Evolutionary conservation across 2,888 invertebrate genomes (phyloP).

Genomic region (Melanophora roralis): DNA sequence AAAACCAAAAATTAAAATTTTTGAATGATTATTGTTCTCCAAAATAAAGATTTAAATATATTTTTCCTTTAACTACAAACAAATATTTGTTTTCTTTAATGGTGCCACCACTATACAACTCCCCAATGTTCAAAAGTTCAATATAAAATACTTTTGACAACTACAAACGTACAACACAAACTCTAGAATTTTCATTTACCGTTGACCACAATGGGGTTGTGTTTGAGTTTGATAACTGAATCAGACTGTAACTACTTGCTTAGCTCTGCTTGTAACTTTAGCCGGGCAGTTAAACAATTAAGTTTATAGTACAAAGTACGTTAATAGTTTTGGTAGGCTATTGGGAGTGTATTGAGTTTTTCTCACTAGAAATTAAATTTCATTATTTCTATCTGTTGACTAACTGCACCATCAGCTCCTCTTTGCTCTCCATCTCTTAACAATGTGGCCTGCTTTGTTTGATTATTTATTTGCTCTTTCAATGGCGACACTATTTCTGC

Average conservation of each 20-base stretch:
- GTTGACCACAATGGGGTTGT: neutral
- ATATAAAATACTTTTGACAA: neutral
- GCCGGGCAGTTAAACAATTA: neutral
- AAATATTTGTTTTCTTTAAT: constrained; percentile 13
- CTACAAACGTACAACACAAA: neutral
- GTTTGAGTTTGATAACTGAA: neutral
- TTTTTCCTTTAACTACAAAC: constrained; percentile 33
- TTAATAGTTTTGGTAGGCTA: no score
- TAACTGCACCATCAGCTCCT: constrained; percentile 27
- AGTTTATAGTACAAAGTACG: constrained; percentile 20
- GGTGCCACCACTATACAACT: neutral
- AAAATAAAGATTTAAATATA: neutral
- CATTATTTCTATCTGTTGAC: constrained; percentile 59
- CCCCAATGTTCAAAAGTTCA: constrained; percentile 1
- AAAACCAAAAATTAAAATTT: neutral
- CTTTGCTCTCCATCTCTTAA: neutral
- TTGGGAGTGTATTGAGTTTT: constrained; percentile 12
- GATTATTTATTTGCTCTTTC: constrained; percentile 40
- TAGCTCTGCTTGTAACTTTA: constrained; percentile 13
- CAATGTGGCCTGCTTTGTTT: constrained; percentile 41
- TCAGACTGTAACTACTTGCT: constrained; percentile 20
- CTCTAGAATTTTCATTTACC: neutral
- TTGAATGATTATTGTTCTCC: neutral
- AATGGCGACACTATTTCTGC: neutral
- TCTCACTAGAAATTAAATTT: constrained; percentile 59